Percentiles rank a stretch among this genome's conserved stretches.
phyloP scores from a whole-genome alignment of 2,113 vertebrate genomes.

The Centropus bengalensis region DNA sequence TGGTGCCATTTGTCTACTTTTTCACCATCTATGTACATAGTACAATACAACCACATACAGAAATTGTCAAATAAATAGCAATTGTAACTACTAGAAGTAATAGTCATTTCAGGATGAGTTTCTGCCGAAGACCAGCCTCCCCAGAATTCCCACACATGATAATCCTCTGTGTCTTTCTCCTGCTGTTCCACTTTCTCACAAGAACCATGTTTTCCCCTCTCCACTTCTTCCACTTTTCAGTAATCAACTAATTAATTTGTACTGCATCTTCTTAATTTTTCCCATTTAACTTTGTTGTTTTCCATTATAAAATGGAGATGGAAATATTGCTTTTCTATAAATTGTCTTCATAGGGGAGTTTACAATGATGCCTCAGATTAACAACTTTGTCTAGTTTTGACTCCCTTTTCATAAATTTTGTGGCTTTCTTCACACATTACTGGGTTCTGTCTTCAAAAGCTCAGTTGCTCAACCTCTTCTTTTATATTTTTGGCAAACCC shows the following conservation, averaged over 20 bases:
- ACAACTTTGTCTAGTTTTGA: neutral
- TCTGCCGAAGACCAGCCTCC: neutral
- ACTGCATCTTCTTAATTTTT: neutral
- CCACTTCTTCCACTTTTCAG: neutral
- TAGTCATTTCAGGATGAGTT: neutral
- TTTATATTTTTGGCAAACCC: neutral
- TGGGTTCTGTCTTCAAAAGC: neutral
- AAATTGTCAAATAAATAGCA: neutral
- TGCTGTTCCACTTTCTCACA: neutral
- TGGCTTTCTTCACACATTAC: neutral
- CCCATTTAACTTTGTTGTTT: neutral
- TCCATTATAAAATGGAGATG: neutral
- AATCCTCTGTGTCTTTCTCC: neutral
- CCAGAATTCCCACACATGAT: neutral
- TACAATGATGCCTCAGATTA: neutral
- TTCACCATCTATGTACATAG: neutral
- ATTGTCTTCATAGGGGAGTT: neutral
- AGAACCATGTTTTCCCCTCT: neutral
- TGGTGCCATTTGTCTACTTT: neutral
- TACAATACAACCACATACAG: neutral
- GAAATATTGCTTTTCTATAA: fast-evolving
- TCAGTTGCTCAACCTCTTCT: neutral
- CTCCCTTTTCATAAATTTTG: neutral
- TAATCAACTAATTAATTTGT: neutral
- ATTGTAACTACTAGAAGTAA: neutral